A percentile compares a stretch with the other conserved stretches of the same genome.
Conservation (phyloP, 2,797 vertebrate genomes). For the Coluber constrictor region DNA sequence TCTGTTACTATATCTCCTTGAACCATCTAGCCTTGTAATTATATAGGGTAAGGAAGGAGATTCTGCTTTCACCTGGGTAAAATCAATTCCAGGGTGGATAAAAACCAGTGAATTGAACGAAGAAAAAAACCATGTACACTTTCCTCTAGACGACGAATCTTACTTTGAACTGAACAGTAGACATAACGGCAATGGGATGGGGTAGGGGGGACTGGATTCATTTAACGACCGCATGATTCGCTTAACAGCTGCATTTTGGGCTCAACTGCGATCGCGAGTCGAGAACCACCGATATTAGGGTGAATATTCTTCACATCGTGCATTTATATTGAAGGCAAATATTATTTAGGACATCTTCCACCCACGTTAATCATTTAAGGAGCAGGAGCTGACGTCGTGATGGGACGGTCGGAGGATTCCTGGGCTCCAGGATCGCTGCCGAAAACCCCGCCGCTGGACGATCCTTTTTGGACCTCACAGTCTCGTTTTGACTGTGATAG, state of each 20-base stretch:
- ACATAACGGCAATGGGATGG: not conserved
- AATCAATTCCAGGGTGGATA: not conserved
- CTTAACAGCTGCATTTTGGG: not conserved
- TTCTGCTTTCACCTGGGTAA: not conserved
- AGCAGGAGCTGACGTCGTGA: too few relatives aligned
- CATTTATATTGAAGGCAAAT: not conserved
- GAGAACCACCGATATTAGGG: not conserved
- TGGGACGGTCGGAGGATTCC: too few relatives aligned
- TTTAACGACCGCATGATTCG: not conserved
- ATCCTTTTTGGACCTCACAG: too few relatives aligned
- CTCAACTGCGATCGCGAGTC: not conserved
- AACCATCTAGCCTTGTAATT: too few relatives aligned
- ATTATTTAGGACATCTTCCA: not conserved
- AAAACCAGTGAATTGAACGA: not conserved
- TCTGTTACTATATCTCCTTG: too few relatives aligned
- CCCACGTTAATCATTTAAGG: too few relatives aligned
- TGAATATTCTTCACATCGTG: not conserved
- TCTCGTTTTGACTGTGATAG: too few relatives aligned
- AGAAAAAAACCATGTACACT: not conserved
- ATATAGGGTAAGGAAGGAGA: not conserved
- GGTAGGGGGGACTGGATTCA: not conserved
- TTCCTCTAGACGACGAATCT: not conserved
- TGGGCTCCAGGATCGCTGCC: too few relatives aligned
- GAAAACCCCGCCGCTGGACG: too few relatives aligned
- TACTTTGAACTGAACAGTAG: not conserved